Evolutionary conservation across 2,113 vertebrate species (phyloP), one percentile per base, ranked within the genome.

Genomic region (Epinephelus moara): DNA sequence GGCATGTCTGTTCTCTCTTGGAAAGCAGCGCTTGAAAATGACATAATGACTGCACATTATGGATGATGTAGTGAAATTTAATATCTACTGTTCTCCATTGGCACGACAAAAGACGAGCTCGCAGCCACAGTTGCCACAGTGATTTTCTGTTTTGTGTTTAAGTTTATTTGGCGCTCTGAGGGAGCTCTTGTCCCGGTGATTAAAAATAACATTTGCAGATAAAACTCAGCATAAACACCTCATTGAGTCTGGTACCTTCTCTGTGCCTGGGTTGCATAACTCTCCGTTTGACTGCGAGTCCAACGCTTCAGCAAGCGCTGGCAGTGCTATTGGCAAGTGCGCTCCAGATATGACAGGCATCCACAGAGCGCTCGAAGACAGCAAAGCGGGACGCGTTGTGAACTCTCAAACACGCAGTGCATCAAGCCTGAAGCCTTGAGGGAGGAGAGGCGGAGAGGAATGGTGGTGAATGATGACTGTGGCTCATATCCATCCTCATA

Each of bases 41-140:
- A 94, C 93, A 92, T 92, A 88, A 87, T 93, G 88, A 90, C 81
- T 75, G 85, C 79, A 78, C 78, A 77, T 90, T 91, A 90, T 84
- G 88, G 83, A 91, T 90, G 84, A 93, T 88, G 89, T 82, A 76
- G 85, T 88, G 88, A 92, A 93, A 94, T 79, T 30, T 61, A 89
- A 95, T 90, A 84, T 88, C 74, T 59, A 75, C 74, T 72, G 77
- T 86, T 88, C 82, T 84, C 74, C 81, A 57, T 30, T 92, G 91
- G 86, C 89, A 90, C 73, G 30, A 30, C 59, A 67, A 11, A 42
- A 75, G 71, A 73, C 60, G 42, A 67, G 79, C 45, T 15, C 69
- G 50, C 70, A 21, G 53, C 83, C 66, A 25, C 70, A 62, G 85
- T 90, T 89, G 77, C 85, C 80, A 85, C 81, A 72, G 86, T 49